These are phyloP conservation scores for Drosophila mercatorum DNA, from an alignment of 2,888 invertebrate genomes.

Conservation along the genomic window DNA sequence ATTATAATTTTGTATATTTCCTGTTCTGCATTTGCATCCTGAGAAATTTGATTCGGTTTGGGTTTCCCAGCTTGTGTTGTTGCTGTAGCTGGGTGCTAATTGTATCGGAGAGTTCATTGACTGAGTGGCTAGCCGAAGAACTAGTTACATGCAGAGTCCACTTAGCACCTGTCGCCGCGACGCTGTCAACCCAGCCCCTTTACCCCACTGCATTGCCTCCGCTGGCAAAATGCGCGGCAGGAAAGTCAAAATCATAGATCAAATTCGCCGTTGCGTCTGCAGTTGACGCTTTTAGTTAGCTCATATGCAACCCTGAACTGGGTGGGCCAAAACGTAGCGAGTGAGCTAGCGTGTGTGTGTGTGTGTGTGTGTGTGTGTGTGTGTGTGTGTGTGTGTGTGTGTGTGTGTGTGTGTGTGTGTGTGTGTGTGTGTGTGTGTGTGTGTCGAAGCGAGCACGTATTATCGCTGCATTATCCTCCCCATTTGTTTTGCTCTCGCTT, in stretches of 20 bases:
- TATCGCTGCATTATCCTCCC: conserved; percentile 60
- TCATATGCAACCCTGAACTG: conserved; percentile 4
- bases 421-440: neutral
- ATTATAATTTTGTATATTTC: conserved; percentile 56
- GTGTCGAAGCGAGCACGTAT: conserved; percentile 3
- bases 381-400: neutral
- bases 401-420: neutral
- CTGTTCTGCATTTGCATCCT: conserved; percentile 30
- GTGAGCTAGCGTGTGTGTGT: neutral
- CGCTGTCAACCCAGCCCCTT: neutral
- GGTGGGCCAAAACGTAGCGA: conserved; percentile 14
- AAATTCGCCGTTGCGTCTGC: conserved; percentile 8
- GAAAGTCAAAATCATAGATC: conserved; percentile 13
- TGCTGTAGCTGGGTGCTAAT: conserved; percentile 47
- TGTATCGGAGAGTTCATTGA: conserved; percentile 60
- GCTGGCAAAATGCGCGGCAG: neutral
- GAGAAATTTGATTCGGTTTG: neutral
- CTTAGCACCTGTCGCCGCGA: conserved; percentile 66
- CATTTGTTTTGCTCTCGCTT: conserved; percentile 29
- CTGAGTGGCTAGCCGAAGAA: conserved; percentile 59
- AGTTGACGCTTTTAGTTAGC: conserved; percentile 3
- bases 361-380: neutral
- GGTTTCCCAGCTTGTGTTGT: conserved; percentile 18
- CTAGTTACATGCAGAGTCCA: conserved; percentile 51
- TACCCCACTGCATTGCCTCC: neutral